Conservation (phyloP, 2,888 invertebrate species). For the Malthinus flaveolus region DNA sequence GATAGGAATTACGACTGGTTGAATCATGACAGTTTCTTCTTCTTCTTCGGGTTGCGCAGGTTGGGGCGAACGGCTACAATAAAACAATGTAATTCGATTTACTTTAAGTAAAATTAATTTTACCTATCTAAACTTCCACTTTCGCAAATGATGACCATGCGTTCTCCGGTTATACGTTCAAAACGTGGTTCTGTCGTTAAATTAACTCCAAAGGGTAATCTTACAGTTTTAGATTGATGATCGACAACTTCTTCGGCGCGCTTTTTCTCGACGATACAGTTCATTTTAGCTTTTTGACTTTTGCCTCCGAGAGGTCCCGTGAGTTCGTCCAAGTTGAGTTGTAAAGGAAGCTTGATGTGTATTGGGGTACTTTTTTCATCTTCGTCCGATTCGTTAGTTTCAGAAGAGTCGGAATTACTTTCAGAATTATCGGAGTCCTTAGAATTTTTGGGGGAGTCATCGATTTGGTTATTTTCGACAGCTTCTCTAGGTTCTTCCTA, state of each 20-base stretch:
- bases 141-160: slow-evolving; percentile 86
- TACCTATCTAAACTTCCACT: slow-evolving; percentile 72
- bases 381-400: slow-evolving; percentile 57
- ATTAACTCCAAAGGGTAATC: slow-evolving; percentile 68
- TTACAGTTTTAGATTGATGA: slow-evolving; percentile 67
- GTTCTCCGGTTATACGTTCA: slow-evolving; percentile 78
- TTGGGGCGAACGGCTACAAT: slow-evolving; percentile 12
- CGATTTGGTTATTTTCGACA: slow-evolving; percentile 4
- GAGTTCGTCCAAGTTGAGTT: slow-evolving; percentile 81
- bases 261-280: slow-evolving; percentile 87
- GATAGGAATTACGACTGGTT: slow-evolving; percentile 54
- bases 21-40: slow-evolving; percentile 54
- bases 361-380: slow-evolving; percentile 61
- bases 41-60: slow-evolving; percentile 41
- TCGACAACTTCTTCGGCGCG: slow-evolving; percentile 82
- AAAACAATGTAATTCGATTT: slow-evolving; percentile 3
- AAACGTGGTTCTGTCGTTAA: slow-evolving; percentile 72
- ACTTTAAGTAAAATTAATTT: slow-evolving; percentile 24
- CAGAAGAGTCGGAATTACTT: slow-evolving; percentile 56
- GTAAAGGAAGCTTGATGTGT: slow-evolving; percentile 75
- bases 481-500: slow-evolving; percentile 31
- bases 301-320: slow-evolving; percentile 74
- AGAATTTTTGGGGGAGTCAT: slow-evolving; percentile 27
- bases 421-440: slow-evolving; percentile 37
- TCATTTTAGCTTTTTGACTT: slow-evolving; percentile 81